Conservation (phyloP, 2,888 invertebrate genomes). For the Eilema caniola region DNA sequence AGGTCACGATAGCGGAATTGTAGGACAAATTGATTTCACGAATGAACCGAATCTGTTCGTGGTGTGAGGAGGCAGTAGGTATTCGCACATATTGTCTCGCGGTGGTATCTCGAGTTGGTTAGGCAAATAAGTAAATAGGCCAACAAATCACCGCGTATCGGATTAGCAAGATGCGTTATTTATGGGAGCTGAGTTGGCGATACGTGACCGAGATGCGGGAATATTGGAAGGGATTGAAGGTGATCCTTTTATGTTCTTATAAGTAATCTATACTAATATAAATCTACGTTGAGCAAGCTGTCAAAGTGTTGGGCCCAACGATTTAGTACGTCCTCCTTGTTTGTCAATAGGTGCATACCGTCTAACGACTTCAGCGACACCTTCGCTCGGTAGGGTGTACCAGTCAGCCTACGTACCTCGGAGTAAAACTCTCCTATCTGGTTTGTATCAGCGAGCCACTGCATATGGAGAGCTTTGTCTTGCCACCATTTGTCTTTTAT, state of each 20-base stretch:
- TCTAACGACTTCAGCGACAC: too few relatives aligned
- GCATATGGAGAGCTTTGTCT: too few relatives aligned
- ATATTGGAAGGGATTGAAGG: neutral
- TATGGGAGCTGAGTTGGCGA: conserved; percentile 75
- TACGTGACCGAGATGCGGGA: conserved; percentile 53
- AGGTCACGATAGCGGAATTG: conserved; percentile 13
- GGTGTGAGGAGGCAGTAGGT: conserved; percentile 26
- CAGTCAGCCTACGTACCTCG: too few relatives aligned
- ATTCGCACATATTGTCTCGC: conserved; percentile 17
- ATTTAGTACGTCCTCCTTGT: too few relatives aligned
- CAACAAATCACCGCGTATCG: conserved; percentile 82
- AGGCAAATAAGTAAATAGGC: conserved; percentile 77
- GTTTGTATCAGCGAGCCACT: too few relatives aligned
- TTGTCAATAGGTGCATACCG: too few relatives aligned
- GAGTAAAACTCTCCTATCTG: too few relatives aligned
- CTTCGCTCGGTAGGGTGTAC: too few relatives aligned
- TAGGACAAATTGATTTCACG: conserved; percentile 34
- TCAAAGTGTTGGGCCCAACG: too few relatives aligned
- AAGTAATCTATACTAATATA: too few relatives aligned
- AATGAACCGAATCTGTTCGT: conserved; percentile 28
- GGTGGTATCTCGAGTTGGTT: conserved; percentile 53
- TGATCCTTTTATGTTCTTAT: neutral
- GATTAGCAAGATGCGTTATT: conserved; percentile 83
- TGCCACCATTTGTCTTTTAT: too few relatives aligned
- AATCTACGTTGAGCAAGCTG: too few relatives aligned